Evolutionary conservation across 2,888 invertebrate species (phyloP).

Genomic region (Metellina segmentata): DNA sequence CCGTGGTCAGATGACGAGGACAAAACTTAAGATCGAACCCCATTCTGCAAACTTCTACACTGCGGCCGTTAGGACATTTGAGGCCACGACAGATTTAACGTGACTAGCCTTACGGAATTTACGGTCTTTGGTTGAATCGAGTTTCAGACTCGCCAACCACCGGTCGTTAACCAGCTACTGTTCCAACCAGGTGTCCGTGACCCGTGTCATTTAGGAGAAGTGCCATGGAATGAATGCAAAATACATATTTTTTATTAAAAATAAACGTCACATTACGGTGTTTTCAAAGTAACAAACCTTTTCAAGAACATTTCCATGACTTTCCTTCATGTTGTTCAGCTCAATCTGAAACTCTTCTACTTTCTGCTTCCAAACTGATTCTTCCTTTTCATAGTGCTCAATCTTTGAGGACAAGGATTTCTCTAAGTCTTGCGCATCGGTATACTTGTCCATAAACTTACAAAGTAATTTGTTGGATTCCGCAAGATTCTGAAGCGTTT

Average conservation of each 20-base stretch:
- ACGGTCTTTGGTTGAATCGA: too few species aligned
- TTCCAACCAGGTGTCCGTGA: too few species aligned
- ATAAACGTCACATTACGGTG: not conserved
- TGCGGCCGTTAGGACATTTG: too few species aligned
- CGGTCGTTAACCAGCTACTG: too few species aligned
- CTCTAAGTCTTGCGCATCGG: slow-evolving; percentile 41
- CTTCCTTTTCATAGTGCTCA: not conserved
- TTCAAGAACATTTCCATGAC: not conserved
- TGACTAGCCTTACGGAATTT: too few species aligned
- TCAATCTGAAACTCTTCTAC: not conserved
- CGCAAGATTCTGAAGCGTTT: slow-evolving; percentile 45
- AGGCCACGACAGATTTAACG: too few species aligned
- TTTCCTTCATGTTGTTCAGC: not conserved
- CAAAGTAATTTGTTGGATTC: slow-evolving; percentile 53
- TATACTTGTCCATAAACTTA: slow-evolving; percentile 52
- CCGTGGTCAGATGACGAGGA: too few species aligned
- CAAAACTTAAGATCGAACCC: too few species aligned
- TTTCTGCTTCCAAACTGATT: not conserved
- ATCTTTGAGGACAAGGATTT: slow-evolving; percentile 24
- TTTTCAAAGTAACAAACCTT: not conserved
- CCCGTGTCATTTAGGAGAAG: not conserved
- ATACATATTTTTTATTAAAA: not conserved
- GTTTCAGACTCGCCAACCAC: too few species aligned
- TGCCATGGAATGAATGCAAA: not conserved
- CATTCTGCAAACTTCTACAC: too few species aligned